Evolutionary conservation across 2,888 invertebrate species (phyloP).

Genomic region (Drosophila hamatofila): DNA sequence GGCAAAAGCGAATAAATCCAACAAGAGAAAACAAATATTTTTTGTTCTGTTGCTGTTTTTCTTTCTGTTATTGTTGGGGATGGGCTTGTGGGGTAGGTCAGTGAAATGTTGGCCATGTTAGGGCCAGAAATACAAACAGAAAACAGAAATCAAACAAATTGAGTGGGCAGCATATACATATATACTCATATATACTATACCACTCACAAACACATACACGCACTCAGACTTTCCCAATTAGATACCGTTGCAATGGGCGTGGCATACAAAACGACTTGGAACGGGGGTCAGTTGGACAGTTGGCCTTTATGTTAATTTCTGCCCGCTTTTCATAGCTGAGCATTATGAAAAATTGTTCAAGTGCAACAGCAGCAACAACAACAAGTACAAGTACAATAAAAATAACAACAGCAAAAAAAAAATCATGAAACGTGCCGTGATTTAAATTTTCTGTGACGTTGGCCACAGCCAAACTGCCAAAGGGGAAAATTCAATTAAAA

Average conservation of each 20-base stretch:
- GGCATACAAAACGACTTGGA: constrained; percentile 26
- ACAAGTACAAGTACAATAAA: neutral
- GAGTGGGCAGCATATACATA: constrained; percentile 9
- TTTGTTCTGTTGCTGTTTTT: constrained; percentile 1
- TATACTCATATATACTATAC: too few relatives aligned
- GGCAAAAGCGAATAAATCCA: constrained; percentile 19
- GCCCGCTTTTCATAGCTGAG: constrained; percentile 42
- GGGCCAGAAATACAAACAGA: constrained; percentile 40
- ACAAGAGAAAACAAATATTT: constrained; percentile 32
- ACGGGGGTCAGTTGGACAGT: constrained; percentile 51
- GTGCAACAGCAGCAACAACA: constrained; percentile 57
- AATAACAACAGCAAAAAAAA: neutral
- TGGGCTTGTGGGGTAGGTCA: constrained; percentile 57
- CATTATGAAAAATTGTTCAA: constrained; percentile 75
- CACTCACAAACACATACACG: neutral
- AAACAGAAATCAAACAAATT: constrained; percentile 59
- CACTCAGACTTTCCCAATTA: constrained; percentile 43
- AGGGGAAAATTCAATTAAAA: constrained; percentile 74
- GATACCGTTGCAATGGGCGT: constrained; percentile 55
- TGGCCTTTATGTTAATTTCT: constrained; percentile 77
- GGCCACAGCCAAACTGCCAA: constrained; percentile 32
- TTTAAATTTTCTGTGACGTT: constrained; percentile 76
- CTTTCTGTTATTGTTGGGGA: constrained; percentile 15
- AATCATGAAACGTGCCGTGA: constrained; percentile 65
- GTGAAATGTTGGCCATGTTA: constrained; percentile 57